These are phyloP conservation scores for Sylvicola cinctus DNA, from an alignment of 2,888 invertebrate species.

Conservation along the genomic window DNA sequence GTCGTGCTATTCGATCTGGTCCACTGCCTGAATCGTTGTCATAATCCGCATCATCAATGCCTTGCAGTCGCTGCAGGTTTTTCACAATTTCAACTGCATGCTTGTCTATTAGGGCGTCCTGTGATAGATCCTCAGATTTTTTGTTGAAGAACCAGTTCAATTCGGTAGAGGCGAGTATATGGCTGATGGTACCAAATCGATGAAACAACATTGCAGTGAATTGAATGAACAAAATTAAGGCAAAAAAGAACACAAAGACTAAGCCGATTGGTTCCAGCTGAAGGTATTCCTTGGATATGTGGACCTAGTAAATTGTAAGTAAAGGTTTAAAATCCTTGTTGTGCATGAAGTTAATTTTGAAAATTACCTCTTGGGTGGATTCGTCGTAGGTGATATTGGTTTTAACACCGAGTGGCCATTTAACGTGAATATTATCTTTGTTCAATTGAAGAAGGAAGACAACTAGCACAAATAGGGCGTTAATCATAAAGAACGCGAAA, in stretches of 20 bases:
- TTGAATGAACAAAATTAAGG: slow-evolving; percentile 85
- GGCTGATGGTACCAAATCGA: slow-evolving; percentile 90
- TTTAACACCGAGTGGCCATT: slow-evolving; percentile 91
- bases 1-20: slow-evolving; percentile 62
- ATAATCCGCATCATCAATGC: slow-evolving; percentile 70
- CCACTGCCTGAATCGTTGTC: slow-evolving; percentile 79
- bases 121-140: slow-evolving; percentile 72
- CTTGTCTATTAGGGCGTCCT: slow-evolving; percentile 73
- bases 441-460: slow-evolving; percentile 96
- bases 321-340: no score
- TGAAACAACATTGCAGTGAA: slow-evolving; percentile 97
- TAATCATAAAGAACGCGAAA: slow-evolving; percentile 96
- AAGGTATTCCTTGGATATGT: slow-evolving; percentile 72
- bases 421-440: slow-evolving; percentile 88
- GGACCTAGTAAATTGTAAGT: slow-evolving; percentile 35
- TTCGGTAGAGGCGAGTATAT: slow-evolving; percentile 90
- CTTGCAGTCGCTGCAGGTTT: slow-evolving; percentile 69
- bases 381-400: slow-evolving; percentile 85
- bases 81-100: slow-evolving; percentile 89
- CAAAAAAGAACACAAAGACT: slow-evolving; percentile 95
- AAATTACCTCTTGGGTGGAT: slow-evolving; percentile 80
- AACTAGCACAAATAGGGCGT: slow-evolving; percentile 95
- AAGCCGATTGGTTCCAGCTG: slow-evolving; percentile 93
- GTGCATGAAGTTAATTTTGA: no score
- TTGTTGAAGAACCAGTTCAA: slow-evolving; percentile 66